These are phyloP conservation scores for Microplitis demolitor DNA, from an alignment of 1,140 invertebrate species.

Conservation along the genomic window DNA sequence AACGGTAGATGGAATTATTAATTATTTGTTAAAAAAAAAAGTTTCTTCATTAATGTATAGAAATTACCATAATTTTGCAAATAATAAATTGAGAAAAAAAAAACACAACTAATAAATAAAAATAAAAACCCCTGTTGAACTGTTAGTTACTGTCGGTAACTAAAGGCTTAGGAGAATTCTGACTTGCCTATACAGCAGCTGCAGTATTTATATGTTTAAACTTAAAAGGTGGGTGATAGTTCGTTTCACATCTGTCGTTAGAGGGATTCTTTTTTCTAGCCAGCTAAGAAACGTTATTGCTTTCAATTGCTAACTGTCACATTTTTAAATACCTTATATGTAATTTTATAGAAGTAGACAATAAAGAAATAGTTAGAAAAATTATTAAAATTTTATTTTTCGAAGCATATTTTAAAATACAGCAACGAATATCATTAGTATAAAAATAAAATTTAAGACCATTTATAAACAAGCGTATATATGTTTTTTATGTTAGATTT, in stretches of 20 bases:
- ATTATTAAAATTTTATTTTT: not conserved
- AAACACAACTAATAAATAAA: not conserved
- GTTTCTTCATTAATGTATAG: no score
- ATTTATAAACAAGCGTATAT: not conserved
- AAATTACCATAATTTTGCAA: no score
- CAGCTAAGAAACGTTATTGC: not conserved
- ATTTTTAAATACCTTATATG: not conserved
- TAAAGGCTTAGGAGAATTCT: constrained; percentile 47
- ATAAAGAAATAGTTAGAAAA: not conserved
- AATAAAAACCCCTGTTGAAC: constrained; percentile 4
- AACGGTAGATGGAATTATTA: no score
- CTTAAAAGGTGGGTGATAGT: constrained; percentile 30
- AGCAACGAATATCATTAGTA: not conserved
- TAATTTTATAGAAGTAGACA: not conserved
- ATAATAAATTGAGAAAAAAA: no score
- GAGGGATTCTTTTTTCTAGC: constrained; percentile 31
- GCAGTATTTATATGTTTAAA: constrained; percentile 20
- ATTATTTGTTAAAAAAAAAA: no score
- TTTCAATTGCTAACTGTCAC: not conserved
- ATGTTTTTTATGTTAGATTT: not conserved
- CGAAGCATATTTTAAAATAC: not conserved
- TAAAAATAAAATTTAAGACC: not conserved
- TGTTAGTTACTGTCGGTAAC: constrained; percentile 42
- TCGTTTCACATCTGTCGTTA: constrained; percentile 43
- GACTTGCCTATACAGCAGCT: constrained; percentile 46